Conservation (phyloP, 1,140 invertebrate genomes). For the Drosophila biarmipes region DNA sequence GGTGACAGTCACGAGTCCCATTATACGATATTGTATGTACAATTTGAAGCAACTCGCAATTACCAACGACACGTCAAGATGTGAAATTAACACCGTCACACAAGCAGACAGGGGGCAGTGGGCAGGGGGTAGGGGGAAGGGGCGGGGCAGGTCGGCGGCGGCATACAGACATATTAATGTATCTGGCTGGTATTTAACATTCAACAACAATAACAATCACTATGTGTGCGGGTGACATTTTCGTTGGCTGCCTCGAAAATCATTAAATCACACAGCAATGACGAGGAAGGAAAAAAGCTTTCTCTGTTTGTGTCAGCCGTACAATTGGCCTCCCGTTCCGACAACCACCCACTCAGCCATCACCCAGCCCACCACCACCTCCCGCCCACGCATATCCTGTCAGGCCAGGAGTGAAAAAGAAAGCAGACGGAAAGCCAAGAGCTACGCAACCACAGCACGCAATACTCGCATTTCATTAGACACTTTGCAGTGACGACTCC, state of each 20-base stretch:
- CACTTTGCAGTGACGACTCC: constrained; percentile 79
- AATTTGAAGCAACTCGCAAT: constrained; percentile 80
- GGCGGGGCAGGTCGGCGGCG: constrained; percentile 25
- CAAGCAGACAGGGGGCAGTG: constrained; percentile 52
- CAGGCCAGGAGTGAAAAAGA: constrained; percentile 9
- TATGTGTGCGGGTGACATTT: constrained; percentile 64
- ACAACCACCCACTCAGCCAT: constrained; percentile 16
- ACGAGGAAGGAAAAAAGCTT: constrained; percentile 39
- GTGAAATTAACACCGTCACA: constrained; percentile 83
- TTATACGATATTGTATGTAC: constrained; percentile 64
- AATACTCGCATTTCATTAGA: constrained; percentile 83
- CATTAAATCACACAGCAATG: constrained; percentile 74
- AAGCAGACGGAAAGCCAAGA: constrained; percentile 40
- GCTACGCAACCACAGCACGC: constrained; percentile 80
- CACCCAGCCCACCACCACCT: constrained; percentile 10
- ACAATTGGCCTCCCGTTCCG: constrained; percentile 65
- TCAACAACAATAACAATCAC: constrained; percentile 76
- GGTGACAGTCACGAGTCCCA: constrained; percentile 68
- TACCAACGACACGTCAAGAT: constrained; percentile 83
- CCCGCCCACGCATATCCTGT: constrained; percentile 70
- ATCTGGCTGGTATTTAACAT: constrained; percentile 82
- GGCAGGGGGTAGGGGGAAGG: not conserved
- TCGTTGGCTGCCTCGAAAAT: constrained; percentile 67
- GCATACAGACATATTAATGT: constrained; percentile 77
- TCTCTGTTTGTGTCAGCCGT: constrained; percentile 74